Conservation (phyloP, 2,113 vertebrate genomes). For the Caranx ignobilis region DNA sequence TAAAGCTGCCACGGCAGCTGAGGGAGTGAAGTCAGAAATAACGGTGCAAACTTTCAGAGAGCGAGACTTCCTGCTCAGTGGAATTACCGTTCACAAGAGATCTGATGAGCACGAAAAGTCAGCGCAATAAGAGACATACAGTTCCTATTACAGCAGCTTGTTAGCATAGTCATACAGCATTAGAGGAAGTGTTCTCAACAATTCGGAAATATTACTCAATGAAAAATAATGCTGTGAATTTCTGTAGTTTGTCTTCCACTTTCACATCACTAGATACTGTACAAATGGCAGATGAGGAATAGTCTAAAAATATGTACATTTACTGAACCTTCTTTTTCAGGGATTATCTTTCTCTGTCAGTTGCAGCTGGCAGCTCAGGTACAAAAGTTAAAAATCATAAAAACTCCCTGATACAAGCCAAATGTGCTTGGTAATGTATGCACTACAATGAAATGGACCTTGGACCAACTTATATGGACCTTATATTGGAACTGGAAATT, state of each 20-base stretch:
- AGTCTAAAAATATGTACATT: background rate
- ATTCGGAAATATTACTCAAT: background rate
- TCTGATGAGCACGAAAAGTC: conserved; percentile 10
- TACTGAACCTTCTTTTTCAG: background rate
- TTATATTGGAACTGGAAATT: background rate
- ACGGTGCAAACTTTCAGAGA: conserved; percentile 45
- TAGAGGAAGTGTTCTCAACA: background rate
- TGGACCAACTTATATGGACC: background rate
- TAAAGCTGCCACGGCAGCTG: conserved; percentile 60
- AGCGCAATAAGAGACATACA: background rate
- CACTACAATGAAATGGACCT: background rate
- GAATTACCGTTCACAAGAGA: conserved; percentile 23
- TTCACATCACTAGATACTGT: background rate
- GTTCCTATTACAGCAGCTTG: background rate
- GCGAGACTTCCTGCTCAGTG: conserved; percentile 33
- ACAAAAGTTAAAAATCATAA: background rate
- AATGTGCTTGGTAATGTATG: background rate
- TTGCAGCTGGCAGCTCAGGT: too few species aligned
- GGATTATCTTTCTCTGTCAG: background rate
- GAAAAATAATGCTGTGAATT: background rate
- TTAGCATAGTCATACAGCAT: background rate
- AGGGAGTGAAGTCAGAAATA: conserved; percentile 66
- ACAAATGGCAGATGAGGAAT: too few species aligned
- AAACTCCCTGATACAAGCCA: background rate
- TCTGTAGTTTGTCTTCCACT: background rate